phyloP scores from a whole-genome alignment of 2,113 vertebrate species.

The Columba livia region DNA sequence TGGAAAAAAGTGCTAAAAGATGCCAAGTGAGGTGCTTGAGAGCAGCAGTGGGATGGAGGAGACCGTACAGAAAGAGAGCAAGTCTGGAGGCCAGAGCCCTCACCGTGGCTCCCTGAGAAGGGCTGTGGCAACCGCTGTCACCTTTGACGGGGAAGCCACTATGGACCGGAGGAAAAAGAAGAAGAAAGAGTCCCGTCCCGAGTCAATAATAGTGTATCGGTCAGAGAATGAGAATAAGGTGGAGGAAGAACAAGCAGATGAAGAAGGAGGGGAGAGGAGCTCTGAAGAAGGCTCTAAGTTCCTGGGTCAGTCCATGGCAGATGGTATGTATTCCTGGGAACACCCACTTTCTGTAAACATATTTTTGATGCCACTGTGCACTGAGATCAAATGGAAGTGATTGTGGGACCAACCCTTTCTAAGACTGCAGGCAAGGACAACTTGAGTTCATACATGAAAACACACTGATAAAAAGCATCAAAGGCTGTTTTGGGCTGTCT shows the following conservation, averaged over 20 bases:
- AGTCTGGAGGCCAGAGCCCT: constrained; percentile 65
- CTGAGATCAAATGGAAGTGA: background rate
- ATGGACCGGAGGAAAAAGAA: constrained; percentile 81
- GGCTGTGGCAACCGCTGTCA: constrained; percentile 70
- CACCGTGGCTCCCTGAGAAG: constrained; percentile 62
- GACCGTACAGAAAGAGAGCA: constrained; percentile 21
- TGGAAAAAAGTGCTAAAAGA: constrained; percentile 17
- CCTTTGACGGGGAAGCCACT: constrained; percentile 82
- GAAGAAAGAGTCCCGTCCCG: constrained; percentile 88
- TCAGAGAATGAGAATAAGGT: constrained; percentile 85
- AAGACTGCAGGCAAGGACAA: background rate
- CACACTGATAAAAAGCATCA: background rate
- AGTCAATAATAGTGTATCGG: constrained; percentile 94
- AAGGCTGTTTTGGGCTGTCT: background rate
- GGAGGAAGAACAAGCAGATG: constrained; percentile 81
- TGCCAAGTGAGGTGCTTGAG: constrained; percentile 54
- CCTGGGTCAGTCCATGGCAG: constrained; percentile 82
- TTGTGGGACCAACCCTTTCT: background rate
- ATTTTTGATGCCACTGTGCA: background rate
- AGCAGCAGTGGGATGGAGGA: constrained; percentile 65
- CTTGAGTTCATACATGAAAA: background rate
- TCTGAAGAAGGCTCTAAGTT: constrained; percentile 89
- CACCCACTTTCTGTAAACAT: background rate
- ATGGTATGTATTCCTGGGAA: constrained; percentile 77
- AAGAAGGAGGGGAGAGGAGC: constrained; percentile 83